phyloP scores from a whole-genome alignment of 2,888 invertebrate genomes.

The Noctua pronuba region DNA sequence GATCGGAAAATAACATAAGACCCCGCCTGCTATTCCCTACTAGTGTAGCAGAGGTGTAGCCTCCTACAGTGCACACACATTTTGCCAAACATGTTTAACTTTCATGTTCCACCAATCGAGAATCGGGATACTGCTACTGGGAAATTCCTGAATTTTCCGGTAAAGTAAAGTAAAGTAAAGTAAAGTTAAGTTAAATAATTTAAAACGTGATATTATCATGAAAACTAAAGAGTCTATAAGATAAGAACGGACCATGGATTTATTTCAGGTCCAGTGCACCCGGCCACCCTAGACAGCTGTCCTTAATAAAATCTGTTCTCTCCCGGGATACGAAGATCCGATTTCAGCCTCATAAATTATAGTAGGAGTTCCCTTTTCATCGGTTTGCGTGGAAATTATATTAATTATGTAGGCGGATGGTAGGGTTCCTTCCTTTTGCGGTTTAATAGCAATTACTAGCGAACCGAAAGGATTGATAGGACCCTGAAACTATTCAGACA shows the following conservation, averaged over 20 bases:
- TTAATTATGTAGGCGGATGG: constrained; percentile 26
- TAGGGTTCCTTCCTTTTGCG: neutral
- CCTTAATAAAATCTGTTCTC: constrained; percentile 12
- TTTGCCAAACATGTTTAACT: neutral
- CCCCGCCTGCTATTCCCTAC: neutral
- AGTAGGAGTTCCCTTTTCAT: neutral
- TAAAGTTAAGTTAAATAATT: no score
- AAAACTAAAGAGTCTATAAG: constrained; percentile 5
- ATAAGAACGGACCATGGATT: constrained; percentile 3
- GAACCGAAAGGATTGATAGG: neutral
- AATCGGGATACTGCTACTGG: neutral
- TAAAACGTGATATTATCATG: no score
- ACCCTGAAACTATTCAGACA: neutral
- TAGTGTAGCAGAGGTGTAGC: no score
- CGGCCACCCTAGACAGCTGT: neutral
- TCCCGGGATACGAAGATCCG: constrained; percentile 9
- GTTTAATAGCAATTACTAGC: constrained; percentile 6
- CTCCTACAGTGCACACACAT: neutral
- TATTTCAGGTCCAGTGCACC: constrained; percentile 19
- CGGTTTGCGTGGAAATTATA: constrained; percentile 17
- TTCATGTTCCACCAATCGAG: no score
- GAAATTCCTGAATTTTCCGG: neutral
- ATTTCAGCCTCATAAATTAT: constrained; percentile 43
- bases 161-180: no score
- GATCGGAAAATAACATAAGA: neutral